Conservation (phyloP, 2,888 invertebrate genomes). For the Petrolisthes cinctipes region DNA sequence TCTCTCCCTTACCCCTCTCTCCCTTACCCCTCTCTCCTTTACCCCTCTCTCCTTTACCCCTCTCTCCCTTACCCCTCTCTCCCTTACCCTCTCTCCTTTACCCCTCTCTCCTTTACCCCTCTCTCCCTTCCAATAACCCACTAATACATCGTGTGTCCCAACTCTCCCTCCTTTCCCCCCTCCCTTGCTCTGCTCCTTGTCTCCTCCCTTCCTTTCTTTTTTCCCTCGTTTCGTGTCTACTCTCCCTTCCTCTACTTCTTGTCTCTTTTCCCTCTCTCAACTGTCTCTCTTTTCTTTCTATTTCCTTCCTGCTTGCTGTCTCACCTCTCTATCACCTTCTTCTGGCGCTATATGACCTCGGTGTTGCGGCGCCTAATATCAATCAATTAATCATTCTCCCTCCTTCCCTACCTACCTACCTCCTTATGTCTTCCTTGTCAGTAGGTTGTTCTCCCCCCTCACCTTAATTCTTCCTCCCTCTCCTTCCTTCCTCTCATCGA, state of each 20-base stretch:
- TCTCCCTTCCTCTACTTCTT: neutral
- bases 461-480: too few species aligned
- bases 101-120: neutral
- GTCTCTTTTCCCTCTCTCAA: neutral
- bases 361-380: too few species aligned
- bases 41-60: too few species aligned
- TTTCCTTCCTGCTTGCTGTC: neutral
- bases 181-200: neutral
- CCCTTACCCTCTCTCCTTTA: neutral
- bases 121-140: too few species aligned
- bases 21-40: neutral
- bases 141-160: too few species aligned
- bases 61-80: neutral
- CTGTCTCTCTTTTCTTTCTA: neutral
- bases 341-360: too few species aligned
- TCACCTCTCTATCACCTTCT: neutral
- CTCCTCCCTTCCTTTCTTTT: neutral
- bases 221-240: neutral
- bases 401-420: neutral
- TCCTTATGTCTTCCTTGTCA: neutral
- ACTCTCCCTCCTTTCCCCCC: neutral
- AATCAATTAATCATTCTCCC: neutral
- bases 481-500: neutral
- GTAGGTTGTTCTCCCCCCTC: neutral
- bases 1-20: too few species aligned